Percentiles rank a stretch among this genome's conserved stretches.
Conservation (phyloP, 2,888 invertebrate species). For the Dimorphilus gyrociliatus region DNA sequence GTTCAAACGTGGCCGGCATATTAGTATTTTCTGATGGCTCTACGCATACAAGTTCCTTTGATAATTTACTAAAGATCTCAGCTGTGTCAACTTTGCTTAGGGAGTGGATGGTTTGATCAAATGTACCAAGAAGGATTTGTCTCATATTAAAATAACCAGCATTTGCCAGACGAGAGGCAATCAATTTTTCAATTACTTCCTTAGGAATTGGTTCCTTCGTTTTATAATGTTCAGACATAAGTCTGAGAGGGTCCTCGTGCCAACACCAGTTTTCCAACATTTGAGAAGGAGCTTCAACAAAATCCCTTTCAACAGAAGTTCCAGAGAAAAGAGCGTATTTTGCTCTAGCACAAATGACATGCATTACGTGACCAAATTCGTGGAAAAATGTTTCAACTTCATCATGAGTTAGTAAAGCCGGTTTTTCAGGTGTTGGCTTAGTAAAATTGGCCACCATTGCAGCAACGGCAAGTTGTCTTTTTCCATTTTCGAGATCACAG, state of each 20-base stretch:
- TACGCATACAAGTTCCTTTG: conserved; percentile 36
- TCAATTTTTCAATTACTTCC: conserved; percentile 35
- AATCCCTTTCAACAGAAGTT: conserved; percentile 40
- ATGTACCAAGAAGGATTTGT: conserved; percentile 39
- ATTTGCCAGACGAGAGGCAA: conserved; percentile 38
- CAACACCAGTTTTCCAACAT: conserved; percentile 44
- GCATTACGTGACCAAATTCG: conserved; percentile 44
- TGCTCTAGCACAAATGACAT: conserved; percentile 39
- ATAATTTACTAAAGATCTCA: conserved; percentile 23
- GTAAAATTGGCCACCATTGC: conserved; percentile 43
- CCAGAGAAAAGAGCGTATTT: conserved; percentile 39
- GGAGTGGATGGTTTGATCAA: conserved; percentile 41
- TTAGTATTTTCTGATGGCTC: conserved; percentile 38
- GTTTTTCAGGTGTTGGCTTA: conserved; percentile 38
- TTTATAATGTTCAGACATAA: conserved; percentile 40
- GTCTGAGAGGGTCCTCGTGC: conserved; percentile 38
- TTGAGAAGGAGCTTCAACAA: conserved; percentile 43
- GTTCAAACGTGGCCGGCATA: conserved; percentile 42
- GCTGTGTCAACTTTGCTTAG: conserved; percentile 31
- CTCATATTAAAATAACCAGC: conserved; percentile 40
- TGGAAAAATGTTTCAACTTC: conserved; percentile 43
- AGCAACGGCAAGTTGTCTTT: conserved; percentile 35
- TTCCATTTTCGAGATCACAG: conserved; percentile 23
- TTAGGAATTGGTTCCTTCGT: conserved; percentile 34
- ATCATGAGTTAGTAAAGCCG: conserved; percentile 40